A percentile compares a stretch with the other conserved stretches of the same genome.
Conservation (phyloP, 2,888 invertebrate genomes). For the Conomelus anceps region DNA sequence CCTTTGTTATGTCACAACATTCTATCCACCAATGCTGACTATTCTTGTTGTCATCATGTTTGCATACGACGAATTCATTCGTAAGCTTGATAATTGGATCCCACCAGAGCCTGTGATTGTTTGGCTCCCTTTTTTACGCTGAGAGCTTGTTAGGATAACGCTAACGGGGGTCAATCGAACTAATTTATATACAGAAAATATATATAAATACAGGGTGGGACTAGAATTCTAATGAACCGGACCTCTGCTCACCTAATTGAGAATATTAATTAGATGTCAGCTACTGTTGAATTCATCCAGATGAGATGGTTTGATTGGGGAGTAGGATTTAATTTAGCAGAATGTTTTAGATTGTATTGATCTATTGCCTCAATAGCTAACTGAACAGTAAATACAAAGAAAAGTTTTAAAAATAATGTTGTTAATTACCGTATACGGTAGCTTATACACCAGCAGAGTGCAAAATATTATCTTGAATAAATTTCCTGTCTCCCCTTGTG, state of each 20-base stretch:
- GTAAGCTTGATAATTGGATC: background rate
- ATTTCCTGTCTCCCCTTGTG: no score
- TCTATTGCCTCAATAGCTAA: no score
- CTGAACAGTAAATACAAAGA: no score
- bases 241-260: background rate
- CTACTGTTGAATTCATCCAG: background rate
- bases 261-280: no score
- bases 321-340: no score
- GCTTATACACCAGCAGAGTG: no score
- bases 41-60: background rate
- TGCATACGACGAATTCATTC: background rate
- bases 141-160: background rate
- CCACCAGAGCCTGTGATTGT: background rate
- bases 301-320: background rate
- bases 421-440: no score
- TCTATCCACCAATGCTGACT: background rate
- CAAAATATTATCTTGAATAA: no score
- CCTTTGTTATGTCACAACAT: background rate
- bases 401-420: no score
- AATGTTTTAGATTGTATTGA: no score
- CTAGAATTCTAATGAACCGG: background rate
- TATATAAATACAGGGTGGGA: background rate
- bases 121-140: background rate
- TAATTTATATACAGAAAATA: background rate
- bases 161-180: background rate